Conservation (phyloP, 2,113 vertebrate genomes). For the Puma concolor region DNA sequence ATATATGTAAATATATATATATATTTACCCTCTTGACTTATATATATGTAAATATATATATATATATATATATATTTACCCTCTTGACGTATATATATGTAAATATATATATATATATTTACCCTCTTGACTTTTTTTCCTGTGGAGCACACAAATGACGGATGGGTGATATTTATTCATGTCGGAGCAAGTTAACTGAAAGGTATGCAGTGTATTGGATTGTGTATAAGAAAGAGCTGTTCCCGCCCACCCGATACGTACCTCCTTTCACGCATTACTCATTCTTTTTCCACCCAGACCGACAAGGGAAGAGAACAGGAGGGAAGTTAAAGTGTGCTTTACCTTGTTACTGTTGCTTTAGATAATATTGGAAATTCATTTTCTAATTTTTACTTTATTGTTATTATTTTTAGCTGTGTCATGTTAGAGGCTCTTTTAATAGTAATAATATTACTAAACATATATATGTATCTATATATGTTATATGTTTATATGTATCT, state of each 20-base stretch:
- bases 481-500: too few species aligned
- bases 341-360: background rate
- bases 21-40: too few species aligned
- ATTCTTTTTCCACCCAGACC: background rate
- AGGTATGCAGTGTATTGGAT: rapidly evolving
- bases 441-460: too few species aligned
- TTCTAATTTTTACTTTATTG: background rate
- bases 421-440: background rate
- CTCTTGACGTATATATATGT: too few species aligned
- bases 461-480: too few species aligned
- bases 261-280: rapidly evolving
- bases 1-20: too few species aligned
- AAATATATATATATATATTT: background rate
- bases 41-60: too few species aligned
- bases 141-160: background rate
- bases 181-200: background rate
- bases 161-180: background rate
- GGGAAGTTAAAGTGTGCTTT: too few species aligned
- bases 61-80: too few species aligned
- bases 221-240: background rate
- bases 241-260: rapidly evolving
- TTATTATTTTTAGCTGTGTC: background rate
- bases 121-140: background rate
- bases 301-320: background rate
- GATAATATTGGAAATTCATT: background rate